A percentile compares a stretch with the other conserved stretches of the same genome.
These are phyloP conservation scores for Artibeus jamaicensis DNA, from an alignment of 2,797 vertebrate genomes.

Conservation along the genomic window DNA sequence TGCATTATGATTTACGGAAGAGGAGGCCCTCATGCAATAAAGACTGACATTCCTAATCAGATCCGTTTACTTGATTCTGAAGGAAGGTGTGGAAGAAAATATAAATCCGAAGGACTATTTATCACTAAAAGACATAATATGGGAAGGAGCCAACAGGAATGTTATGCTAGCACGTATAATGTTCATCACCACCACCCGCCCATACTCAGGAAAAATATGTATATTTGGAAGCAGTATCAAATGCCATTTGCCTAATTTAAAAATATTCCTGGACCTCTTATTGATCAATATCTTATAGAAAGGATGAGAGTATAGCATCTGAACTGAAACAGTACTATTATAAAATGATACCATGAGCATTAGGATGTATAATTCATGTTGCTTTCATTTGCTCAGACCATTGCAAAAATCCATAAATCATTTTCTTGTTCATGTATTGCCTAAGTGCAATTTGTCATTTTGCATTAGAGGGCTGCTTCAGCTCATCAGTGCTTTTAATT, in stretches of 20 bases:
- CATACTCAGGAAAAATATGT: neutral
- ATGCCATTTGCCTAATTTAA: slow-evolving; percentile 49
- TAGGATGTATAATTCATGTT: slow-evolving; percentile 86
- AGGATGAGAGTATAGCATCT: slow-evolving; percentile 55
- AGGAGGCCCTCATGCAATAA: slow-evolving; percentile 8
- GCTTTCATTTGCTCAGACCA: slow-evolving; percentile 82
- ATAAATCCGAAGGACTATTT: slow-evolving; percentile 53
- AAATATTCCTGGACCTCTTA: slow-evolving; percentile 66
- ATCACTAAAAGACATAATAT: slow-evolving; percentile 39
- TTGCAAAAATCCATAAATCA: slow-evolving; percentile 86
- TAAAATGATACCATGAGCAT: slow-evolving; percentile 83
- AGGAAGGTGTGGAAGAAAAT: slow-evolving; percentile 48
- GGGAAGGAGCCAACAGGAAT: slow-evolving; percentile 28
- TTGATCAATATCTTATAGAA: slow-evolving; percentile 80
- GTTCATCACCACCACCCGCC: neutral
- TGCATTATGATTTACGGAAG: slow-evolving; percentile 14
- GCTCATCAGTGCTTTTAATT: slow-evolving; percentile 76
- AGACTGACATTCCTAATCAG: neutral
- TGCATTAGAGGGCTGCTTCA: slow-evolving; percentile 75
- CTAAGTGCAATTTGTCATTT: slow-evolving; percentile 84
- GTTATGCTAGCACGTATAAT: neutral
- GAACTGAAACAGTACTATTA: slow-evolving; percentile 81
- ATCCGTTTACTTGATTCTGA: slow-evolving; percentile 48
- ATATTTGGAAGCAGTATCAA: slow-evolving; percentile 50
- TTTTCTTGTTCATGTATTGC: slow-evolving; percentile 82